A percentile compares a stretch with the other conserved stretches of the same genome.
phyloP scores from a whole-genome alignment of 2,113 vertebrate species.

The Leuciscus idus region DNA sequence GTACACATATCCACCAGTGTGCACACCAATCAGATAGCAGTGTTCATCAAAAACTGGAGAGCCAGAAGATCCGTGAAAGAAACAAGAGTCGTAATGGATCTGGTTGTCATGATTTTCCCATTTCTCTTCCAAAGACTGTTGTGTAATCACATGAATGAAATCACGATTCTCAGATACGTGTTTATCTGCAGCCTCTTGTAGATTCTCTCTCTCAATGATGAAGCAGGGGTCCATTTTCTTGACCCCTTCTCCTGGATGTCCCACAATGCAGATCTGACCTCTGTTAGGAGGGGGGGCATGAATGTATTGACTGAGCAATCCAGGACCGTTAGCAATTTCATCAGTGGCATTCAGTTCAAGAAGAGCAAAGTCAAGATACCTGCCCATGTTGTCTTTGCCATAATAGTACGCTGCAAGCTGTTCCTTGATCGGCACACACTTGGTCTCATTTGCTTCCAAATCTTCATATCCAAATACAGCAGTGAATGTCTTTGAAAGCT shows the following conservation, averaged over 20 bases:
- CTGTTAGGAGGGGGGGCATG: neutral
- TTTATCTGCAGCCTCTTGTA: fast-evolving
- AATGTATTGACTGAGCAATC: neutral
- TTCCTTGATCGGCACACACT: neutral
- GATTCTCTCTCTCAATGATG: constrained; percentile 43
- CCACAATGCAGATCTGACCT: constrained; percentile 63
- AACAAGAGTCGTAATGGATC: too few relatives aligned
- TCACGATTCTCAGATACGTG: neutral
- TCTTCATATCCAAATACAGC: constrained; percentile 32
- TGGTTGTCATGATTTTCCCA: too few relatives aligned
- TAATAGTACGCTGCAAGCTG: neutral
- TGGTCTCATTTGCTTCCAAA: neutral
- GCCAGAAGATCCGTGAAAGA: too few relatives aligned
- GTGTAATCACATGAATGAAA: too few relatives aligned
- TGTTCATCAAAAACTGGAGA: too few relatives aligned
- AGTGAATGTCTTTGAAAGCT: neutral
- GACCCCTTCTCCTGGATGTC: constrained; percentile 58
- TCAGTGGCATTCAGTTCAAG: constrained; percentile 11
- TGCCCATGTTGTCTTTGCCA: neutral
- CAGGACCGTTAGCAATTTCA: neutral
- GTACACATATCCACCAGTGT: constrained; percentile 46
- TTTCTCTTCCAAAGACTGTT: too few relatives aligned
- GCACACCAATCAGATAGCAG: constrained; percentile 50
- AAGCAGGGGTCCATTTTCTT: constrained; percentile 63
- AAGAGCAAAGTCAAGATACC: constrained; percentile 52